Percentiles rank a stretch among this genome's conserved stretches.
Evolutionary conservation across 2,113 vertebrate species (phyloP).

Genomic region (Cebus imitator): DNA sequence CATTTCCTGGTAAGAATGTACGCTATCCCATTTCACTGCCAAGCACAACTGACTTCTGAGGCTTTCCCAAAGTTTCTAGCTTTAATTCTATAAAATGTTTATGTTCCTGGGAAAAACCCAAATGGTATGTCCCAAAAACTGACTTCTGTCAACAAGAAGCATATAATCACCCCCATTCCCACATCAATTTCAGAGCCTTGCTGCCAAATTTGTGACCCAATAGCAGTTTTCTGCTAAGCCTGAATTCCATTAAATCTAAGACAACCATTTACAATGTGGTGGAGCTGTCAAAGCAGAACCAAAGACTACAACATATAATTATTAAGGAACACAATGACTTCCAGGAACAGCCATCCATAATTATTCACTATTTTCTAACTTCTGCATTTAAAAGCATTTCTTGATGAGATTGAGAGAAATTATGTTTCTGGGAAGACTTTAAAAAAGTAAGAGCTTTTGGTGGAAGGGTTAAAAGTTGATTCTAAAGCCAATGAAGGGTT

Average conservation of each 20-base stretch:
- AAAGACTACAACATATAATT: constrained; percentile 47
- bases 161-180: neutral
- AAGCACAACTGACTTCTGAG: neutral
- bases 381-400: constrained; percentile 9
- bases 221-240: neutral
- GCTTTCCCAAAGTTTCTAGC: neutral
- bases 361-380: constrained; percentile 46
- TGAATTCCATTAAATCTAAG: constrained; percentile 33
- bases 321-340: constrained; percentile 30
- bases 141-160: constrained; percentile 52
- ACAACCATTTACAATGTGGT: constrained; percentile 22
- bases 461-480: constrained; percentile 37
- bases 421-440: constrained; percentile 18
- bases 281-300: constrained; percentile 35
- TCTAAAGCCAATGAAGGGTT: neutral
- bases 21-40: neutral
- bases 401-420: neutral
- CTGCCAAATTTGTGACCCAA: neutral
- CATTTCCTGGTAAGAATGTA: neutral
- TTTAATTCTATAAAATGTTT: constrained; percentile 20
- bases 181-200: neutral
- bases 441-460: neutral
- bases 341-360: neutral
- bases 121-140: neutral
- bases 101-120: constrained; percentile 4